Evolutionary conservation across 1,140 invertebrate species (phyloP).

Genomic region (Neodiprion virginianus): DNA sequence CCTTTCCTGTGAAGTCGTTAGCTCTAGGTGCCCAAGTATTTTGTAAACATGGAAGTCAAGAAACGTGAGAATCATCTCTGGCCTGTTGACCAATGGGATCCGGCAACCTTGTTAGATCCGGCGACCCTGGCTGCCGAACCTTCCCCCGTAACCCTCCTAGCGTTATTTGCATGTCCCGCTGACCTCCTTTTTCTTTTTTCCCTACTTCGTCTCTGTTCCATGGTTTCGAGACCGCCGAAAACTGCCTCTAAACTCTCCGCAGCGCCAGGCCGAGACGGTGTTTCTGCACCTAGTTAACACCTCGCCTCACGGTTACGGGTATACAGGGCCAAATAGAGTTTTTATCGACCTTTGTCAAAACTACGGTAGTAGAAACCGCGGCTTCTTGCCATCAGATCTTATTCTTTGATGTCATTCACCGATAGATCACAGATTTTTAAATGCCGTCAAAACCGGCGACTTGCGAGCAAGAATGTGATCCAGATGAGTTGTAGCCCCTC

Average conservation of each 20-base stretch:
- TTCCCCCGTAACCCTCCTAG: background rate
- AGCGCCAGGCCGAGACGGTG: background rate
- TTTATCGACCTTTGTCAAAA: slow-evolving; percentile 3
- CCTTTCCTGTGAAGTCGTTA: background rate
- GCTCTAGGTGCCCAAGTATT: background rate
- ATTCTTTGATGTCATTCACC: background rate
- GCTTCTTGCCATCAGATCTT: background rate
- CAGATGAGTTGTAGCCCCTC: too few species aligned
- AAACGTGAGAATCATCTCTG: background rate
- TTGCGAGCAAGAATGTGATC: too few species aligned
- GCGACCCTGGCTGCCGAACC: background rate
- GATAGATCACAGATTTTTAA: background rate
- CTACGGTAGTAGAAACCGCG: background rate
- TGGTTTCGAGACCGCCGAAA: background rate
- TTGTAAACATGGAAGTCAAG: background rate
- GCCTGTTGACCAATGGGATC: background rate
- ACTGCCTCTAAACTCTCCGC: background rate
- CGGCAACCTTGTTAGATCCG: background rate
- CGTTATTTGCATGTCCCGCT: background rate
- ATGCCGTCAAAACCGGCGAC: too few species aligned
- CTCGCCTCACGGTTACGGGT: background rate
- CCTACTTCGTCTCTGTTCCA: background rate
- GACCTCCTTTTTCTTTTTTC: background rate
- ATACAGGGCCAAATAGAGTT: background rate
- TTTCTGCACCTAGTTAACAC: background rate